phyloP scores from a whole-genome alignment of 2,888 invertebrate species.

The Epinotia ramella region DNA sequence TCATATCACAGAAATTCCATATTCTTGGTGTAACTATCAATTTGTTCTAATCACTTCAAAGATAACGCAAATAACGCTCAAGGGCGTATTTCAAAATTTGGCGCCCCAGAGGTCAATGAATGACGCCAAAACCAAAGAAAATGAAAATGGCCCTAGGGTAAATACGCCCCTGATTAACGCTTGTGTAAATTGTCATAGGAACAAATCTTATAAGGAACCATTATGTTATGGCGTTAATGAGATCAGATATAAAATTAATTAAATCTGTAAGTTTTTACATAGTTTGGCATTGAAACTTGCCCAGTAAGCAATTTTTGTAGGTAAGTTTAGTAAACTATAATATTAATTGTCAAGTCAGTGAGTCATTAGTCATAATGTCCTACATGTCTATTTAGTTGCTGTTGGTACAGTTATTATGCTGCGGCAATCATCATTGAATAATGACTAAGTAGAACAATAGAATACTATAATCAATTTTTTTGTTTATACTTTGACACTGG shows the following conservation, averaged over 20 bases:
- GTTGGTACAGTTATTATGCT: not conserved
- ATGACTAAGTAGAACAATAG: not conserved
- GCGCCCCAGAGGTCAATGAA: no score
- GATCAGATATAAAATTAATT: not conserved
- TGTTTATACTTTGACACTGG: no score
- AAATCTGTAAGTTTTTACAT: not conserved
- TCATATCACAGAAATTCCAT: not conserved
- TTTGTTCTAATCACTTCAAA: no score
- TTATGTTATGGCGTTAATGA: no score
- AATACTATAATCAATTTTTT: not conserved
- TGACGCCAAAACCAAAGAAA: no score
- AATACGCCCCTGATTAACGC: no score
- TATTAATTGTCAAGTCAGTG: not conserved
- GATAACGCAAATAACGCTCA: no score
- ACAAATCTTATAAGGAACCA: no score
- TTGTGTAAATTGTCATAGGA: no score
- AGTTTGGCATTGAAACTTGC: not conserved
- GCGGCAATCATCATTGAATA: not conserved
- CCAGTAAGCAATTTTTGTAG: not conserved
- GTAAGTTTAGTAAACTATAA: not conserved
- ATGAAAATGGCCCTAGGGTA: no score
- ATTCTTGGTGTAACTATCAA: not conserved
- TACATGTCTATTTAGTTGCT: not conserved
- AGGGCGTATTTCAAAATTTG: no score
- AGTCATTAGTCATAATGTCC: not conserved